Base-by-base conservation (phyloP, 2,113 vertebrate genomes). In the Heptranchias perlo region DNA sequence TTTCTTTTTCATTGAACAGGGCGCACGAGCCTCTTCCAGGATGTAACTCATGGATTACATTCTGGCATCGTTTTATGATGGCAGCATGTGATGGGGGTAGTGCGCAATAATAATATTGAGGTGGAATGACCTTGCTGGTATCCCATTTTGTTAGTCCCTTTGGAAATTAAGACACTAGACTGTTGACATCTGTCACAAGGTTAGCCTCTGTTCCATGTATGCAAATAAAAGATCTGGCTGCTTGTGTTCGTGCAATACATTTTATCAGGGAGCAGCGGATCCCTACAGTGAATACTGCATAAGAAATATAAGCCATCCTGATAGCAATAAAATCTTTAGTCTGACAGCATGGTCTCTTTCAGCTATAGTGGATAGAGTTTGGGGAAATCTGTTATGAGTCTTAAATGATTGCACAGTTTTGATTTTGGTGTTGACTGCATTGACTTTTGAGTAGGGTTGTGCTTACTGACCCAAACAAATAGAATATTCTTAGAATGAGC, bases 61-160 rank as follows among this genome's bases (percentile, higher is more conserved):
- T 47, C 39, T 44, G 5, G 93, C 18, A 47, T 52, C 31, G 52
- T 91, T 35, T 58, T 14, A 58, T 91, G 13, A 82, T n/a, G 39
- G 54, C 87, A 92, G 87, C 52, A 92, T 87, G 2, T 87, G 39
- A 39, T 84, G 23, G 49, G 82, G 44, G 14, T 61, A n/a, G 31
- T 61, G 52, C 58, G 28, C 28, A 91, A 52, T 87, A 91, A 52
- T 87, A 49, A 52, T 49, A 87, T 5, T 52, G 52, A 91, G 11
- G 3, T 67, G 62, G 62, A 28, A 10, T 69, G 44, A 94, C 93
- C 35, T 92, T 47, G 39, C 35, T 94, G 93, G 62, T 44, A 67
- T 94, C 39, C 64, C 62, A 47, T 28, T 94, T 94, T 94, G 93
- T 67, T n/a, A 47, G 62, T 94, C 39, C 58, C 61, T 94, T 92